These are phyloP conservation scores for Notolepis coatsorum DNA, from an alignment of 2,797 vertebrate genomes.

Conservation along the genomic window DNA sequence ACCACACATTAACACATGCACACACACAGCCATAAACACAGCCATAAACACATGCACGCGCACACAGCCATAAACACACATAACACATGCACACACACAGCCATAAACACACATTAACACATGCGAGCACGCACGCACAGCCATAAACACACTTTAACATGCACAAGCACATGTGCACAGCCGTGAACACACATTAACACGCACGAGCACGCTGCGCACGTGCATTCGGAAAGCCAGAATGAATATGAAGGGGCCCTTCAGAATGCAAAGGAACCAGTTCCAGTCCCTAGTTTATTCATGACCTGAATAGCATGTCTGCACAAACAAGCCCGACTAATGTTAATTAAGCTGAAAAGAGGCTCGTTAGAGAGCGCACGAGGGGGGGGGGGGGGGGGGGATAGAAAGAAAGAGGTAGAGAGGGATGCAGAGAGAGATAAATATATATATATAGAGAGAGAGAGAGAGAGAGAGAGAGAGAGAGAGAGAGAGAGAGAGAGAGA, in stretches of 20 bases:
- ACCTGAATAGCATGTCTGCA: constrained; percentile 73
- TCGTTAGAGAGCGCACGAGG: constrained; percentile 44
- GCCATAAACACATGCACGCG: too few relatives aligned
- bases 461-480: neutral
- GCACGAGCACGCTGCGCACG: neutral
- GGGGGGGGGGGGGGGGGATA: neutral
- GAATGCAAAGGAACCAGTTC: constrained; percentile 68
- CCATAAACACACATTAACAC: too few relatives aligned
- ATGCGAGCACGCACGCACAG: too few relatives aligned
- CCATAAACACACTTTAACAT: too few relatives aligned
- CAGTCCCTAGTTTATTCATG: constrained; percentile 78
- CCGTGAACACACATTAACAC: neutral
- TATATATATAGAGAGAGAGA: too few relatives aligned
- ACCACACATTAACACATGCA: too few relatives aligned
- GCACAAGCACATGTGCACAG: neutral
- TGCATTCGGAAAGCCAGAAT: constrained; percentile 53
- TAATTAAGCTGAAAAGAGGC: constrained; percentile 75
- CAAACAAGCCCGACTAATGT: constrained; percentile 76
- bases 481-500: constrained; percentile 16
- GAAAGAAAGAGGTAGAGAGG: too few relatives aligned
- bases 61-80: too few relatives aligned
- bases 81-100: too few relatives aligned
- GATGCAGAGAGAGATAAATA: too few relatives aligned
- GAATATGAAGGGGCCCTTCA: constrained; percentile 61
- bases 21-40: too few relatives aligned